A percentile compares a stretch with the other conserved stretches of the same genome.
Evolutionary conservation across 1,140 invertebrate species (phyloP).

Genomic region (Zaprionus lachaisei): DNA sequence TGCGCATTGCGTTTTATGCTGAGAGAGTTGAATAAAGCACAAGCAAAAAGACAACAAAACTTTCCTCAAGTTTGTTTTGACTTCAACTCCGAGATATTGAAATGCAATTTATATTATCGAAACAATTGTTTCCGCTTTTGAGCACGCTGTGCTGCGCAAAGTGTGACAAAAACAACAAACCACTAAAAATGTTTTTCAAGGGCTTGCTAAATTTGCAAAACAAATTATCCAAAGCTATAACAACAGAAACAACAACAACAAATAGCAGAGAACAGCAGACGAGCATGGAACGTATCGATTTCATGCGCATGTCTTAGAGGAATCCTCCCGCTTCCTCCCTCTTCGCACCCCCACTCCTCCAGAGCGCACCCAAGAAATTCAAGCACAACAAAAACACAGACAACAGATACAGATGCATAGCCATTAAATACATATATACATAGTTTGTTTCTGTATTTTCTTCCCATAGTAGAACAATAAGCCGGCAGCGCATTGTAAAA

Average conservation of each 20-base stretch:
- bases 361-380: neutral
- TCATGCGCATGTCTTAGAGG: constrained; percentile 65
- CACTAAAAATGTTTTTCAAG: constrained; percentile 35
- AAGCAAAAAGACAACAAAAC: neutral
- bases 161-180: constrained; percentile 8
- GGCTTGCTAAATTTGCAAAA: constrained; percentile 51
- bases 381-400: constrained; percentile 20
- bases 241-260: constrained; percentile 40
- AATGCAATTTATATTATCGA: constrained; percentile 36
- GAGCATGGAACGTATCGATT: constrained; percentile 67
- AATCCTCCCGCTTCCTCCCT: constrained; percentile 17
- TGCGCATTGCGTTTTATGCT: constrained; percentile 73
- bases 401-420: constrained; percentile 32
- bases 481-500: constrained; percentile 60
- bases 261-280: constrained; percentile 8
- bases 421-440: constrained; percentile 4
- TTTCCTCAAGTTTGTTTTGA: constrained; percentile 29
- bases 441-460: constrained; percentile 32
- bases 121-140: constrained; percentile 34
- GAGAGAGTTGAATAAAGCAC: neutral
- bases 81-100: constrained; percentile 5
- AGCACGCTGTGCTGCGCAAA: no score
- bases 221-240: constrained; percentile 50
- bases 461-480: constrained; percentile 46
- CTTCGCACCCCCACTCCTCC: neutral